phyloP scores from a whole-genome alignment of 2,113 vertebrate genomes.

The Axis porcinus region DNA sequence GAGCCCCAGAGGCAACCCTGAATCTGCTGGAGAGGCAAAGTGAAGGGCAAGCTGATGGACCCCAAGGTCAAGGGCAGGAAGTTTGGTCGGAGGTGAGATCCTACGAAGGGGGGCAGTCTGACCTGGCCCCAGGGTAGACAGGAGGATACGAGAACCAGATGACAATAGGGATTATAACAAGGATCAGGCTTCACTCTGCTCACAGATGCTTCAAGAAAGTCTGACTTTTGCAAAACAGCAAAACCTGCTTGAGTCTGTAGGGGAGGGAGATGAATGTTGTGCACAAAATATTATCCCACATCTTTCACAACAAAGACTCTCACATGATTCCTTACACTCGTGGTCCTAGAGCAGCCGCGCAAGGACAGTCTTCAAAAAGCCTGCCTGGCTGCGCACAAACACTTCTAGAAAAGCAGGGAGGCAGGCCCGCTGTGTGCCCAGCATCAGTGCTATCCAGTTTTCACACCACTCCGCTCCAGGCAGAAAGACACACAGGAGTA shows the following conservation, averaged over 20 bases:
- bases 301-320: background rate
- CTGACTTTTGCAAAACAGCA: constrained; percentile 23
- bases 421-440: fast-evolving
- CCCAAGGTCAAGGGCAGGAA: constrained; percentile 50
- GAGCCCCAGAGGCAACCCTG: constrained; percentile 35
- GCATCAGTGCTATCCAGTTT: fast-evolving
- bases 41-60: background rate
- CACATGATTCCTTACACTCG: background rate
- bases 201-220: background rate
- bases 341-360: background rate
- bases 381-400: background rate
- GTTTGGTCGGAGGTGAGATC: background rate
- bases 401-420: background rate
- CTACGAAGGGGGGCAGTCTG: background rate
- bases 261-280: background rate
- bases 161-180: background rate
- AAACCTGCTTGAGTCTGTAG: background rate
- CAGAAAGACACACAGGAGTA: background rate
- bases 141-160: background rate
- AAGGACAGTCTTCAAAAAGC: background rate
- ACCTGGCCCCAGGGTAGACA: constrained; percentile 21
- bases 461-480: fast-evolving
- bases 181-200: background rate
- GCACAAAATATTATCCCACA: background rate
- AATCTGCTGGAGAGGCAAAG: constrained; percentile 32